Percentiles rank a stretch among this genome's conserved stretches.
Evolutionary conservation across 2,113 vertebrate genomes (phyloP).

Genomic region (Camelus bactrianus): DNA sequence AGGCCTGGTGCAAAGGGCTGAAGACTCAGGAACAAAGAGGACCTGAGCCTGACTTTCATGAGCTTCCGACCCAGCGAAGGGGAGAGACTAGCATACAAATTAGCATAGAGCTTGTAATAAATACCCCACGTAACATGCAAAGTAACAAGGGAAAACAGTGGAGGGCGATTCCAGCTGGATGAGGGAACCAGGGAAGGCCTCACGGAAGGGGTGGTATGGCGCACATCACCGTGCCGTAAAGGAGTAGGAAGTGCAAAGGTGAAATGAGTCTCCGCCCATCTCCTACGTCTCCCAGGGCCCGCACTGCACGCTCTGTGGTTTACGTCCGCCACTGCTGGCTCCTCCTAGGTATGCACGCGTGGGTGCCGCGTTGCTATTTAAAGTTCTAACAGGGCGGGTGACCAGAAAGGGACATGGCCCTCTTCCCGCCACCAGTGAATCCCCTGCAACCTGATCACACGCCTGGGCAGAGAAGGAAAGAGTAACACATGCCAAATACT

Average conservation of each 20-base stretch:
- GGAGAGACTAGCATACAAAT: not conserved
- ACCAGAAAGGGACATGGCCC: conserved; percentile 53
- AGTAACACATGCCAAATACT: not conserved
- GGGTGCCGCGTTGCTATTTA: conserved; percentile 71
- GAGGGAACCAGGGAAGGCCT: not conserved
- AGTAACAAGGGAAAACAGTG: not conserved
- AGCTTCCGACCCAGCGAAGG: not conserved
- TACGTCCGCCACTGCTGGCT: not conserved
- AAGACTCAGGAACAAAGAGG: not conserved
- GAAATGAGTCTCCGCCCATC: not conserved
- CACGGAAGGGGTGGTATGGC: accelerated
- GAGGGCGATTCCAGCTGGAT: not conserved
- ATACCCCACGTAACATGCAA: not conserved
- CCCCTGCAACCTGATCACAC: conserved; percentile 60
- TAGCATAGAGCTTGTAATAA: not conserved
- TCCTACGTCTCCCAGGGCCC: accelerated
- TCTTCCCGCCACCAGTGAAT: conserved; percentile 45
- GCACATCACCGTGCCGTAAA: not conserved
- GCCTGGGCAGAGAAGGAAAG: not conserved
- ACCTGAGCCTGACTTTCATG: not conserved
- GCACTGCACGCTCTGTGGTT: not conserved
- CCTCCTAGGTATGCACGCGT: not conserved
- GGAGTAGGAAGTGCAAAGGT: not conserved
- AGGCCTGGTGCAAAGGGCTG: accelerated
- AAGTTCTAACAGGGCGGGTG: conserved; percentile 14